phyloP scores from a whole-genome alignment of 1,140 invertebrate species.

The Drosophila pandora region DNA sequence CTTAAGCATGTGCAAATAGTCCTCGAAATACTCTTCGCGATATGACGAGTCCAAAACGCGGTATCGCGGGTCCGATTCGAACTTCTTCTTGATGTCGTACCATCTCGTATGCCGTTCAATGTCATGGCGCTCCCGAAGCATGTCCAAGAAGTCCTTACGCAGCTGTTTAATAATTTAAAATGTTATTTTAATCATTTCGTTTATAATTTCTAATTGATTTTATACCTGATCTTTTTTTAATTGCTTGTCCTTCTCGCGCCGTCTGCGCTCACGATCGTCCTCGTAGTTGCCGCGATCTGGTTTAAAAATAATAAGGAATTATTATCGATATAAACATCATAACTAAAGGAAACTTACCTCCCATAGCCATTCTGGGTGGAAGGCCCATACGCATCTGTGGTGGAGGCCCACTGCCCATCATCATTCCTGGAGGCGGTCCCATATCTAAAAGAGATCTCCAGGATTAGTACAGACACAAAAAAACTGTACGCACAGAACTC shows the following conservation, averaged over 20 bases:
- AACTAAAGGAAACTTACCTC: neutral
- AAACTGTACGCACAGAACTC: neutral
- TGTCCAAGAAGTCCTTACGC: conserved; percentile 95
- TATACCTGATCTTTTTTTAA: conserved; percentile 62
- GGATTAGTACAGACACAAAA: neutral
- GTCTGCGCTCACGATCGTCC: conserved; percentile 74
- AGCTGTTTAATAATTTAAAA: conserved; percentile 86
- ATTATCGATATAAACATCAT: neutral
- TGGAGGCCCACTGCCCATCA: conserved; percentile 60
- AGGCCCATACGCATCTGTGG: conserved; percentile 66
- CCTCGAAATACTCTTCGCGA: conserved; percentile 97
- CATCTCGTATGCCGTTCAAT: conserved; percentile 96
- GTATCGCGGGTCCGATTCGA: conserved; percentile 95
- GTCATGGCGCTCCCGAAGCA: conserved; percentile 88
- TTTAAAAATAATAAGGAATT: conserved; percentile 1
- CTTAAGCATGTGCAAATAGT: conserved; percentile 93
- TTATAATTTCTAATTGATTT: neutral
- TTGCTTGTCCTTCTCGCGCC: conserved; percentile 67
- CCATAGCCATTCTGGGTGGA: conserved; percentile 52
- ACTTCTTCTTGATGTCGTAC: conserved; percentile 96
- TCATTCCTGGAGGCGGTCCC: conserved; percentile 73
- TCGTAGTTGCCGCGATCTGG: conserved; percentile 75
- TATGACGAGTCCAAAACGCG: conserved; percentile 93
- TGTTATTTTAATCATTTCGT: neutral
- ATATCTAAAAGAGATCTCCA: conserved; percentile 42